phyloP scores from a whole-genome alignment of 1,140 invertebrate species.

The Callitettix versicolor region DNA sequence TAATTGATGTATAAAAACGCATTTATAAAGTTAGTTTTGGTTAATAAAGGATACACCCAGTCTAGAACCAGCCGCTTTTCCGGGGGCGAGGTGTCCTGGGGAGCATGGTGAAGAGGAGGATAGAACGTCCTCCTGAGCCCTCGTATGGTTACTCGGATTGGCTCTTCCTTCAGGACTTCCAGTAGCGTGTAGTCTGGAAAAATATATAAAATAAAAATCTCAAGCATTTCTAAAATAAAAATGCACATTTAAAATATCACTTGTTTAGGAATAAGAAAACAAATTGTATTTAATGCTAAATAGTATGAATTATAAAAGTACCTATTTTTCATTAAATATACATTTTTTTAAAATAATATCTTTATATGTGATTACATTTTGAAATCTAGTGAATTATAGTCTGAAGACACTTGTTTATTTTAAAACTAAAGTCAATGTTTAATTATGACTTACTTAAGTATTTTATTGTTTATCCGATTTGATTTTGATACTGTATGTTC shows the following conservation, averaged over 20 bases:
- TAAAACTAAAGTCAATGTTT: no score
- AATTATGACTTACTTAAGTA: no score
- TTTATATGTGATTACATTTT: no score
- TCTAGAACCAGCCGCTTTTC: conserved; percentile 78
- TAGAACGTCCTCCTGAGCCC: conserved; percentile 76
- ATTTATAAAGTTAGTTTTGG: no score
- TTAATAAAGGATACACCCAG: conserved; percentile 71
- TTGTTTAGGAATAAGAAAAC: not conserved
- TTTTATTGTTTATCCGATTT: no score
- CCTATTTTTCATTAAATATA: no score
- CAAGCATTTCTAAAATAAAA: not conserved
- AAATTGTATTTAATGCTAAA: not conserved
- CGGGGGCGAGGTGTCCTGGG: conserved; percentile 70
- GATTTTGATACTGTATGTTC: no score
- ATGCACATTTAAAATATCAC: not conserved
- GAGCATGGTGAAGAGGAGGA: conserved; percentile 70
- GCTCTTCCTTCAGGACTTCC: conserved; percentile 73
- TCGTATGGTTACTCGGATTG: conserved; percentile 69
- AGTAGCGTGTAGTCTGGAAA: conserved; percentile 63
- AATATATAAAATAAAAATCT: no score
- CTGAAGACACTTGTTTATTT: no score
- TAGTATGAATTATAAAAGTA: not conserved
- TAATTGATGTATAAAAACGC: no score
- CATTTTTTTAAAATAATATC: no score
- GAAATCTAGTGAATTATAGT: no score